phyloP scores from a whole-genome alignment of 1,140 invertebrate species.

The Charaxes varanes region DNA sequence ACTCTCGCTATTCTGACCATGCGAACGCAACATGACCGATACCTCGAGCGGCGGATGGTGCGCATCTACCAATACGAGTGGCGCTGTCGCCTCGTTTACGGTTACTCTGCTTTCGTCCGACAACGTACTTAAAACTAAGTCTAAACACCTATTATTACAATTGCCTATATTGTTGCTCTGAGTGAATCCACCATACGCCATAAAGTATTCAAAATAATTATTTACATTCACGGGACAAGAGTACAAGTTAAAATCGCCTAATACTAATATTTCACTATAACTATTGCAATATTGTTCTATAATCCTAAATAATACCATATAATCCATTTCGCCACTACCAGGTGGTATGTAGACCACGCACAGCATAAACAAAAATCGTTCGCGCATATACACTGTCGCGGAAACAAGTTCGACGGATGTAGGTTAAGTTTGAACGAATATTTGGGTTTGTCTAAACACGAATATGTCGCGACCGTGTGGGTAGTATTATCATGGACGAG shows the following conservation, averaged over 20 bases:
- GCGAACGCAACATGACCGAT: neutral
- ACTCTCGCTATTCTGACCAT: neutral
- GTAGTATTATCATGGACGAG: too few species aligned
- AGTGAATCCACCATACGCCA: conserved; percentile 5
- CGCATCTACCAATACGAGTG: conserved; percentile 10
- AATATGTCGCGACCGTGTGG: too few species aligned
- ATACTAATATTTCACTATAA: conserved; percentile 14
- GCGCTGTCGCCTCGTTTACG: neutral
- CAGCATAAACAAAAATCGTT: too few species aligned
- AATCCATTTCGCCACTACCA: conserved; percentile 14
- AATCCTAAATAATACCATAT: conserved; percentile 15
- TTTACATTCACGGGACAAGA: conserved; percentile 10
- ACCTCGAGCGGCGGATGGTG: conserved; percentile 8
- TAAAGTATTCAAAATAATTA: conserved; percentile 17
- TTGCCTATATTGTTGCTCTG: conserved; percentile 1
- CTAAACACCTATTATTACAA: conserved; percentile 1
- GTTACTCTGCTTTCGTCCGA: neutral
- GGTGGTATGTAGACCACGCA: conserved; percentile 20
- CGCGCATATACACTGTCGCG: too few species aligned
- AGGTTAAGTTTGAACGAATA: too few species aligned
- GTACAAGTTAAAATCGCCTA: conserved; percentile 24
- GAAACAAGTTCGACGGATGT: too few species aligned
- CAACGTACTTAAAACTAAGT: neutral
- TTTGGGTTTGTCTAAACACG: too few species aligned
- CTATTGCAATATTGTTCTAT: conserved; percentile 19